Percentiles rank a stretch among this genome's conserved stretches.
Conservation (phyloP, 2,888 invertebrate species). For the Lasioglossum morio region DNA sequence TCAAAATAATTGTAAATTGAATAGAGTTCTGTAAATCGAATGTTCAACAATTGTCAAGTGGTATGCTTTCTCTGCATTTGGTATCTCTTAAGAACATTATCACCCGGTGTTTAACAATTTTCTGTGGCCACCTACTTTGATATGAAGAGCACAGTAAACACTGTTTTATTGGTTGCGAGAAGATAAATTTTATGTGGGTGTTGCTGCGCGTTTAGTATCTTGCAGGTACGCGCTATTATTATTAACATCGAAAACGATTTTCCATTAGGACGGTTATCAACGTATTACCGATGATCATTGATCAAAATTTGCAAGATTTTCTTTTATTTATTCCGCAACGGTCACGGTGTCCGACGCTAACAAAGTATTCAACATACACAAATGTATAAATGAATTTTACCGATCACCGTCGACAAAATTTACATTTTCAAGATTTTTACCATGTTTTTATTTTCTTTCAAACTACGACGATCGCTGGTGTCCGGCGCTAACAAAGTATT, state of each 20-base stretch:
- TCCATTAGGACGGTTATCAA: too few relatives aligned
- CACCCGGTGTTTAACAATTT: neutral
- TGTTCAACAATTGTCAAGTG: neutral
- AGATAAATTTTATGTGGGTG: neutral
- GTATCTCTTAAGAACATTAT: neutral
- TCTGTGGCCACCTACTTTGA: neutral
- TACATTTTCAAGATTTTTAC: too few relatives aligned
- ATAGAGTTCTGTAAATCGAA: too few relatives aligned
- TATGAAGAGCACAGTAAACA: neutral
- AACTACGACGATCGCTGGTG: too few relatives aligned
- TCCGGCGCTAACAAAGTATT: too few relatives aligned
- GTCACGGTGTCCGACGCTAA: neutral
- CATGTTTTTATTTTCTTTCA: too few relatives aligned
- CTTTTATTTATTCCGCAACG: neutral
- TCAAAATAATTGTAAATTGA: too few relatives aligned
- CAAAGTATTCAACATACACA: neutral
- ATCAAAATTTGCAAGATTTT: neutral
- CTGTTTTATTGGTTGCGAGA: neutral
- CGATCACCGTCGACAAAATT: too few relatives aligned
- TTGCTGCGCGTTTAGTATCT: neutral
- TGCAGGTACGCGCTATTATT: neutral
- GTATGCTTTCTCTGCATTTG: neutral
- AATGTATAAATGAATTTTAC: too few relatives aligned
- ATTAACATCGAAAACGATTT: too few relatives aligned
- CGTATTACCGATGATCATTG: neutral